Evolutionary conservation across 2,113 vertebrate genomes (phyloP).

Genomic region (Scophthalmus maximus): DNA sequence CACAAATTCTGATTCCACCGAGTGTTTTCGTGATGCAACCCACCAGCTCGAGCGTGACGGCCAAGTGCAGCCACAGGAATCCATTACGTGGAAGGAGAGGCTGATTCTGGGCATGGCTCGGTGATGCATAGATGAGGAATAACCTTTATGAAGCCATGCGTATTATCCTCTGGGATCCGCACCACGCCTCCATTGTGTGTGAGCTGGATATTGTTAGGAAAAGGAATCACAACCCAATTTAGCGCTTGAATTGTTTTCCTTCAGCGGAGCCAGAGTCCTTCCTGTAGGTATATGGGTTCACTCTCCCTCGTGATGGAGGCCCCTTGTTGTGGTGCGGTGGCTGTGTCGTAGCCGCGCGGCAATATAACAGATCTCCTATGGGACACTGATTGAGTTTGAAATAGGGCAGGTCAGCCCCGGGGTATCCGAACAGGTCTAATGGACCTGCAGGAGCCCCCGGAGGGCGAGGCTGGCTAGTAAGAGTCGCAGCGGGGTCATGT

Average conservation of each 20-base stretch:
- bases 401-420: constrained; percentile 67
- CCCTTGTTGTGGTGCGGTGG: constrained; percentile 52
- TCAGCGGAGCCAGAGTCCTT: constrained; percentile 50
- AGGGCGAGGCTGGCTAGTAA: constrained; percentile 41
- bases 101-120: constrained; percentile 56
- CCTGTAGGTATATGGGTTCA: constrained; percentile 49
- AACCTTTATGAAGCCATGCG: constrained; percentile 51
- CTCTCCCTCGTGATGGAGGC: constrained; percentile 17
- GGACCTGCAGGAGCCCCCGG: constrained; percentile 65
- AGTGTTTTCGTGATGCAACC: constrained; percentile 61
- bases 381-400: constrained; percentile 80
- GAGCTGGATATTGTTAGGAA: constrained; percentile 67
- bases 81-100: constrained; percentile 53
- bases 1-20: constrained; percentile 33
- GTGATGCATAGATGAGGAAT: constrained; percentile 53
- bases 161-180: constrained; percentile 57
- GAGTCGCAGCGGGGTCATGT: constrained; percentile 78
- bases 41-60: constrained; percentile 55
- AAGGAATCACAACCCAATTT: constrained; percentile 69
- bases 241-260: constrained; percentile 67
- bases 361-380: constrained; percentile 49
- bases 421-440: constrained; percentile 75
- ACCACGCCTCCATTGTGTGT: constrained; percentile 44
- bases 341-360: constrained; percentile 26
- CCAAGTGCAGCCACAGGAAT: constrained; percentile 69